Base-by-base conservation (phyloP, 2,888 invertebrate species). In the Agrotis exclamationis region DNA sequence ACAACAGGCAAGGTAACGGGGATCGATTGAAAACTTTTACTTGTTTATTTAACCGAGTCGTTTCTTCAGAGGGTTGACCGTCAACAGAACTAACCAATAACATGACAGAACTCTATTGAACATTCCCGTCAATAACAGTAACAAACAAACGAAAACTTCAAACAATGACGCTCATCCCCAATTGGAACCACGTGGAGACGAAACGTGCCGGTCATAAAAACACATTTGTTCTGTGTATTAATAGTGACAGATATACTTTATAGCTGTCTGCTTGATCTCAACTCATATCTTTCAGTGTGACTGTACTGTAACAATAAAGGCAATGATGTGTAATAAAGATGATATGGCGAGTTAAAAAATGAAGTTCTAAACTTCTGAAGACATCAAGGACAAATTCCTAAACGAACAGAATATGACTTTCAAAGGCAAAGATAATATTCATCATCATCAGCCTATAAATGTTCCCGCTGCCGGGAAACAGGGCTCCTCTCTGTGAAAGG, bases 201-300 rank as follows among this genome's bases (percentile, higher is more conserved):
- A 7, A 72, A 79, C 62, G 79, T 64, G 57, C 50, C 47, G 44
- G 53, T 44, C 63, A 79, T 82, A 82, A 68, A 77, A 48, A 58
- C 57, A 81, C 57, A 78, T 64, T 13, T 67, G 73, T 76, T 64
- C 16, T 67, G 73, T 76, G 33, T 77, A 62, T 77, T 77, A 71
- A 71, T 67, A 82, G 60, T 58, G 79, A 57, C 79, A 78, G 33
- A 77, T 53, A 58, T 57, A 54, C 54, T 28, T 54, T 18, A 54
- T 28, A 62, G 56, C 28, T 16, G 22, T 62, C 45, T n/a, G 11
- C 28, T 57, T 56, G 56, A 67, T 78, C 51, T 56, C n/a, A 50
- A 64, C 33, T 47, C 13, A 64, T 67, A 62, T 67, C 18, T 39
- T 45, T n/a, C 66, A 50, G 16, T 77, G n/a, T n/a, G n/a, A n/a